Conservation (phyloP, 2,113 vertebrate genomes). For the Holacanthus passer region DNA sequence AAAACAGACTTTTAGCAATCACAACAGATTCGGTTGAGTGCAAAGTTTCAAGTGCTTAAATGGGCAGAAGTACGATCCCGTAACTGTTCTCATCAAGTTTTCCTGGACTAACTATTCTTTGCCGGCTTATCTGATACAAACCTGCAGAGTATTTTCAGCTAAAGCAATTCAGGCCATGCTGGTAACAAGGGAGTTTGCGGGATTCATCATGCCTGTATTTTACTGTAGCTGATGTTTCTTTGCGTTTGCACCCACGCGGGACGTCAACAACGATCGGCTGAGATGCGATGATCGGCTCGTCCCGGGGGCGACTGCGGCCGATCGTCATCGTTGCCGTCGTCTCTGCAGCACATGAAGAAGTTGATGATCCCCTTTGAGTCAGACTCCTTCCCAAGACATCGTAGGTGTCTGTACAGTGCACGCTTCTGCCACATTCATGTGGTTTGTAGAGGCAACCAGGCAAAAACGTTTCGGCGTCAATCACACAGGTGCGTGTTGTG, state of each 20-base stretch:
- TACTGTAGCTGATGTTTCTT: neutral
- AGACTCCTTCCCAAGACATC: slow-evolving; percentile 27
- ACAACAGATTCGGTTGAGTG: neutral
- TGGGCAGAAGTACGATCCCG: neutral
- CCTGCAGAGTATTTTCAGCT: neutral
- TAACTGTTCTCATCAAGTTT: neutral
- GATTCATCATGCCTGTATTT: slow-evolving; percentile 5
- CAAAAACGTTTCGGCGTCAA: slow-evolving; percentile 44
- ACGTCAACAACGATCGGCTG: neutral
- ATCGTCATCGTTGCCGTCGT: slow-evolving; percentile 2
- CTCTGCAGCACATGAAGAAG: slow-evolving; percentile 8
- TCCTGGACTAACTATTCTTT: too few relatives aligned
- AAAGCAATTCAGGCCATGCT: neutral
- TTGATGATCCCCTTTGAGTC: slow-evolving; percentile 23
- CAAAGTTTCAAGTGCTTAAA: neutral
- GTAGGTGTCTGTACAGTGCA: slow-evolving; percentile 41
- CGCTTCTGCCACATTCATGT: slow-evolving; percentile 30
- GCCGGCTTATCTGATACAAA: neutral
- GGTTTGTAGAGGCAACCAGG: slow-evolving; percentile 36
- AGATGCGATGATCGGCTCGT: neutral
- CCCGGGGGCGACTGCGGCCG: neutral
- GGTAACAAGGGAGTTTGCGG: neutral
- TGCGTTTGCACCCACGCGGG: neutral
- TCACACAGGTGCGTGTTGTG: slow-evolving; percentile 61
- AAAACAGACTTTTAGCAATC: neutral